phyloP scores from a whole-genome alignment of 2,113 vertebrate species.

The mouse (Mus musculus) region DNA sequence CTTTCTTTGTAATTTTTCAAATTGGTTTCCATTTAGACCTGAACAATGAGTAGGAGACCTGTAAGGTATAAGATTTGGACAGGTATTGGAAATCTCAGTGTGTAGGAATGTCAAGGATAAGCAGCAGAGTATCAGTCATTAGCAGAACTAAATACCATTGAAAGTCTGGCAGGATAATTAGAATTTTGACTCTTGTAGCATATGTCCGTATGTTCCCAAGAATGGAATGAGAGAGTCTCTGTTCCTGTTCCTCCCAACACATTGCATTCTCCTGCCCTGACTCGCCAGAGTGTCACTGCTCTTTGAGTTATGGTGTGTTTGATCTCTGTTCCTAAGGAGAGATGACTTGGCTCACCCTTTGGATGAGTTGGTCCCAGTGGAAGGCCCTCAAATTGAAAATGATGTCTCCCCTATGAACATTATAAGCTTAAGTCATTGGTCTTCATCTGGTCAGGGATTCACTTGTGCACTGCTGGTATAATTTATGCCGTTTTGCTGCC shows the following conservation, averaged over 20 bases:
- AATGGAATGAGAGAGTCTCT: neutral
- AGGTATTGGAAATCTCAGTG: conserved; percentile 50
- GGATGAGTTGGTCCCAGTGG: conserved; percentile 44
- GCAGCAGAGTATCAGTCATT: neutral
- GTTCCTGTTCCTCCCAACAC: neutral
- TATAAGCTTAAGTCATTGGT: conserved; percentile 52
- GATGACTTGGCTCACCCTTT: neutral
- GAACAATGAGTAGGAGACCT: neutral
- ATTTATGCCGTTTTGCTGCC: conserved; percentile 66
- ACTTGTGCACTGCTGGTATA: conserved; percentile 18
- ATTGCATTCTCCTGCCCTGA: neutral
- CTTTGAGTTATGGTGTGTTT: conserved; percentile 49
- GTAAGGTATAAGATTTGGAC: neutral
- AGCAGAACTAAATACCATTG: neutral
- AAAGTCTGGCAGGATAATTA: neutral
- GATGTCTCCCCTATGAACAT: conserved; percentile 58
- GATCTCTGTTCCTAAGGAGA: conserved; percentile 24
- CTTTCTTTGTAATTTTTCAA: neutral
- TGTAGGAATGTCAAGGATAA: neutral
- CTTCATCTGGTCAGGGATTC: conserved; percentile 49
- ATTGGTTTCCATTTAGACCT: conserved; percentile 24
- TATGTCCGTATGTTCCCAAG: neutral
- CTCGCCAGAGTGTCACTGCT: neutral
- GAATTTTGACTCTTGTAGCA: neutral
- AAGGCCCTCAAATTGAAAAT: conserved; percentile 60